Percentiles rank a stretch among this genome's conserved stretches.
phyloP scores from a whole-genome alignment of 2,888 invertebrate genomes.

The Diaperis boleti region DNA sequence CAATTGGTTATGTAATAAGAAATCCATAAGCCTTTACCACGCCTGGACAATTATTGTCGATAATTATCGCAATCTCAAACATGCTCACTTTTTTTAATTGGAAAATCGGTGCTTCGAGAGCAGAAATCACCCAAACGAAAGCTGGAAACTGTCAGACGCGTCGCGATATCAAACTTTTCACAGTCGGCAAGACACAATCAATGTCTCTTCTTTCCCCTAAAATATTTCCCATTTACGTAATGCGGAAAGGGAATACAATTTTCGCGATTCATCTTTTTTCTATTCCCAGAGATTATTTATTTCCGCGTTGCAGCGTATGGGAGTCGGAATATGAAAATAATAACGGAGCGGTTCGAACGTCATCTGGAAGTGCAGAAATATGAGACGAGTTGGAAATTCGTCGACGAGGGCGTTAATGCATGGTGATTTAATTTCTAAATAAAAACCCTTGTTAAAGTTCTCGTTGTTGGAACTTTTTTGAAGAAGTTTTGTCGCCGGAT shows the following conservation, averaged over 20 bases:
- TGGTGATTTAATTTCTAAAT: background rate
- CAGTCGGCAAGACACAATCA: conserved; percentile 15
- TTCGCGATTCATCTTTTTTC: conserved; percentile 29
- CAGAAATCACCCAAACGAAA: background rate
- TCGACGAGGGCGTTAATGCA: background rate
- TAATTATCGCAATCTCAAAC: no score
- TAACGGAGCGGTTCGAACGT: background rate
- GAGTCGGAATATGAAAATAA: conserved; percentile 4
- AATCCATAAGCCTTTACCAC: no score
- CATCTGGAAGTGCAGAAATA: background rate
- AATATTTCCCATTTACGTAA: conserved; percentile 34
- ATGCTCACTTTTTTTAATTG: background rate
- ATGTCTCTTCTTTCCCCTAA: conserved; percentile 14
- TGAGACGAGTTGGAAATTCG: background rate
- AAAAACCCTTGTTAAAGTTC: background rate
- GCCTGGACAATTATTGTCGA: no score
- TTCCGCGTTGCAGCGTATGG: conserved; percentile 1
- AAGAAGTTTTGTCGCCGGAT: background rate
- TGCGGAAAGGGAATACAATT: conserved; percentile 32
- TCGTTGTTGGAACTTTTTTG: background rate
- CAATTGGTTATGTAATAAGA: no score
- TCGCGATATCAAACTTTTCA: conserved; percentile 23
- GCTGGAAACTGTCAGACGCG: background rate
- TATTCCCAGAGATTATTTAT: conserved; percentile 33
- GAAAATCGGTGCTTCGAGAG: background rate